These are phyloP conservation scores for Protomyctophum bolini DNA, from an alignment of 2,113 vertebrate species.

Conservation along the genomic window DNA sequence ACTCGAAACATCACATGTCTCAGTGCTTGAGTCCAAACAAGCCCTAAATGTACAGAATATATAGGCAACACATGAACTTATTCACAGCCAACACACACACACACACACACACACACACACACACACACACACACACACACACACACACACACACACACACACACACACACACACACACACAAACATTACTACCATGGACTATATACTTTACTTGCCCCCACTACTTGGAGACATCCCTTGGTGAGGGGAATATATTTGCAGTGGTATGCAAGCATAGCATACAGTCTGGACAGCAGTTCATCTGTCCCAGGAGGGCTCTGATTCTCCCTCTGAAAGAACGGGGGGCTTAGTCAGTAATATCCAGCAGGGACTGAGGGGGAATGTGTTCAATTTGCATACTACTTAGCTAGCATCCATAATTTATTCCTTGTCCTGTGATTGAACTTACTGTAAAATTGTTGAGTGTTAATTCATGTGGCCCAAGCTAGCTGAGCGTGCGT, in stretches of 20 bases:
- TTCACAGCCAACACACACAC: not conserved
- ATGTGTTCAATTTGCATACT: constrained; percentile 18
- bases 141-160: constrained; percentile 20
- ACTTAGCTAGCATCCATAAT: constrained; percentile 18
- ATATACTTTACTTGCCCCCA: constrained; percentile 28
- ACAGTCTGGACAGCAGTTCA: not conserved
- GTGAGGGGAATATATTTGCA: constrained; percentile 37
- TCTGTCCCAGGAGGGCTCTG: constrained; percentile 7
- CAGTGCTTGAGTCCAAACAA: too few species aligned
- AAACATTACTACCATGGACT: constrained; percentile 1
- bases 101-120: constrained; percentile 27
- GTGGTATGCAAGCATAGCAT: constrained; percentile 11
- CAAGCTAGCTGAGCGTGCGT: not conserved
- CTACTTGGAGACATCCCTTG: constrained; percentile 30
- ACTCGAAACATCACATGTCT: too few species aligned
- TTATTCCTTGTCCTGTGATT: constrained; percentile 2
- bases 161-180: constrained; percentile 23
- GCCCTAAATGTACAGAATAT: too few species aligned
- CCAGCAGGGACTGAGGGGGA: not conserved
- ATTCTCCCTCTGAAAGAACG: constrained; percentile 5
- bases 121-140: constrained; percentile 19
- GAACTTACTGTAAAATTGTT: not conserved
- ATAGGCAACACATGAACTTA: too few species aligned
- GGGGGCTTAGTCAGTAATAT: constrained; percentile 2
- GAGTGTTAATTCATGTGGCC: not conserved